Conservation (phyloP, 2,888 invertebrate species). For the Cryptus armator region DNA sequence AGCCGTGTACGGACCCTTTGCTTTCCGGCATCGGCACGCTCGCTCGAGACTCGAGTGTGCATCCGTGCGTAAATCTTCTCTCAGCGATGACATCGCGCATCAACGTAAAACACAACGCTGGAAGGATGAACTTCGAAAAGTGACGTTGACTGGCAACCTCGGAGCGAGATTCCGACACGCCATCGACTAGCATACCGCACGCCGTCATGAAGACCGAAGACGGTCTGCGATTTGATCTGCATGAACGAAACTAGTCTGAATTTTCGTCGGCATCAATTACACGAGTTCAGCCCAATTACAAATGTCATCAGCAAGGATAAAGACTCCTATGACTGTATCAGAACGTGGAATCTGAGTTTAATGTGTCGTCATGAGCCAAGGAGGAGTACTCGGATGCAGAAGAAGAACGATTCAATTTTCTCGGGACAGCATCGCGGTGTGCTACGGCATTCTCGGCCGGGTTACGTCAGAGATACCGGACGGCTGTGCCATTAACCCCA, state of each 20-base stretch:
- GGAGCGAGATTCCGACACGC: conserved; percentile 18
- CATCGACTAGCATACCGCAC: background rate
- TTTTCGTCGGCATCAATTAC: background rate
- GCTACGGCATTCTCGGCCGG: conserved; percentile 47
- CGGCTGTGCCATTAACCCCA: conserved; percentile 74
- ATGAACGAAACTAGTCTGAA: conserved; percentile 1
- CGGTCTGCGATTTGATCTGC: conserved; percentile 28
- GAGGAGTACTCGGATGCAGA: conserved; percentile 1
- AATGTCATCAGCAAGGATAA: background rate
- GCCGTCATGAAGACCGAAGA: background rate
- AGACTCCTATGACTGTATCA: background rate
- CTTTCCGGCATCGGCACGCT: conserved; percentile 72
- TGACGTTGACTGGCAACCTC: conserved; percentile 21
- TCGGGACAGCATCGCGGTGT: conserved; percentile 60
- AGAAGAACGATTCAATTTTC: conserved; percentile 44
- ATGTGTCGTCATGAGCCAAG: background rate
- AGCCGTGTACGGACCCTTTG: background rate
- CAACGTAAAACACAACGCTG: conserved; percentile 61
- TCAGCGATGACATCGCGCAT: conserved; percentile 69
- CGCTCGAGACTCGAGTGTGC: conserved; percentile 73
- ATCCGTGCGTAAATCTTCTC: conserved; percentile 81
- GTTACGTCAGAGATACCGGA: conserved; percentile 70
- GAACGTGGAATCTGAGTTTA: conserved; percentile 8
- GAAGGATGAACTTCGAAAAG: conserved; percentile 24
- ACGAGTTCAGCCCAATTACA: background rate